A percentile compares a stretch with the other conserved stretches of the same genome.
Conservation (phyloP, 2,797 vertebrate genomes). For the Oophaga sylvatica region DNA sequence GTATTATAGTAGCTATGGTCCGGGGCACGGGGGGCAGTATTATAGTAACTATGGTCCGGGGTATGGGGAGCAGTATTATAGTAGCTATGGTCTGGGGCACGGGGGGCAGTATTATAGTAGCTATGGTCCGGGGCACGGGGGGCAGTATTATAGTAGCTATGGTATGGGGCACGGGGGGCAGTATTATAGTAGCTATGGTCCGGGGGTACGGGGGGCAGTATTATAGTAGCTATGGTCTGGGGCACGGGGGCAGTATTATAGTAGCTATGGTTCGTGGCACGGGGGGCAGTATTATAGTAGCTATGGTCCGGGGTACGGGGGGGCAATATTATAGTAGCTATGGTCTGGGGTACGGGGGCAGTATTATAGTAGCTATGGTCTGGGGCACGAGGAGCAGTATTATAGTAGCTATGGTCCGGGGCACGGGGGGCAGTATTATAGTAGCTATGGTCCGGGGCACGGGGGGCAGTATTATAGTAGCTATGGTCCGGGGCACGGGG, state of each 20-base stretch:
- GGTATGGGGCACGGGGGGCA: background rate
- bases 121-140: background rate
- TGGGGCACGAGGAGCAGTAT: background rate
- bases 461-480: constrained; percentile 1
- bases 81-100: background rate
- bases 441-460: no score
- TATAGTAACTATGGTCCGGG: background rate
- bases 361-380: constrained; percentile 9
- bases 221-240: background rate
- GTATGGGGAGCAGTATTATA: background rate
- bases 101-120: background rate
- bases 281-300: background rate
- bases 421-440: background rate
- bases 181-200: constrained; percentile 5
- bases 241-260: background rate
- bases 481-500: no score
- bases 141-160: background rate
- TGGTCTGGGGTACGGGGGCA: background rate
- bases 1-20: background rate
- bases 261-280: background rate
- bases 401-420: background rate
- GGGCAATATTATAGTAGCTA: background rate
- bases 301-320: background rate
- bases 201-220: background rate
- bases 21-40: background rate